These are phyloP conservation scores for Salvelinus sp. DNA, from an alignment of 2,113 vertebrate species.

Conservation along the genomic window DNA sequence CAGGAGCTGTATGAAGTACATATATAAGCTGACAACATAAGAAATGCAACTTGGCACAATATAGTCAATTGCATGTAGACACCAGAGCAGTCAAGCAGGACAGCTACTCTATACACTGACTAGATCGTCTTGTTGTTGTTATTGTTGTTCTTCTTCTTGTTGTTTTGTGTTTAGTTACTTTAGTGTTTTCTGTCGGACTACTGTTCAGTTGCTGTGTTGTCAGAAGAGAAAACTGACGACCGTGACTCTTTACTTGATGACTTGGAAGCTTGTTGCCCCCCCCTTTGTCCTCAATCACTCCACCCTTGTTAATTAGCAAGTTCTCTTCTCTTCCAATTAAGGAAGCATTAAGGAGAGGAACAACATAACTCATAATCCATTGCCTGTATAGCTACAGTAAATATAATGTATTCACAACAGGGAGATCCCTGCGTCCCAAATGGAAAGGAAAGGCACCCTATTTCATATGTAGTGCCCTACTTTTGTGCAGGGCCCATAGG, in stretches of 20 bases:
- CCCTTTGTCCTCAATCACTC: constrained; percentile 48
- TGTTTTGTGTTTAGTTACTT: not conserved
- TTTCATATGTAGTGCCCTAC: no score
- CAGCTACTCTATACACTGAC: not conserved
- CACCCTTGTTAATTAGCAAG: constrained; percentile 68
- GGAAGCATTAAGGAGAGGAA: constrained; percentile 61
- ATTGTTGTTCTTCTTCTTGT: no score
- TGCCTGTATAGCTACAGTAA: constrained; percentile 22
- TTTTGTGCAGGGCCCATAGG: not conserved
- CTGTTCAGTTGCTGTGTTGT: not conserved
- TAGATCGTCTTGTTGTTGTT: no score
- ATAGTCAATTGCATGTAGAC: not conserved
- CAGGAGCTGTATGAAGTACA: no score
- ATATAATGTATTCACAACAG: constrained; percentile 56
- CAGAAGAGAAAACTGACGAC: not conserved
- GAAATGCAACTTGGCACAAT: no score
- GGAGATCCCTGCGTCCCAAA: constrained; percentile 13
- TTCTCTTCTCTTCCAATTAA: constrained; percentile 70
- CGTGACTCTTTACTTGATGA: constrained; percentile 62
- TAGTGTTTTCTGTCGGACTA: not conserved
- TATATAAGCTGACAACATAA: no score
- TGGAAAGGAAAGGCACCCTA: not conserved
- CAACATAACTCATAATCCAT: constrained; percentile 62
- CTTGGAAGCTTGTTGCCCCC: constrained; percentile 56
- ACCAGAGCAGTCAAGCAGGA: not conserved